Percentiles rank a stretch among this genome's conserved stretches.
Conservation (phyloP, 2,888 invertebrate species). For the Drosophila dives region DNA sequence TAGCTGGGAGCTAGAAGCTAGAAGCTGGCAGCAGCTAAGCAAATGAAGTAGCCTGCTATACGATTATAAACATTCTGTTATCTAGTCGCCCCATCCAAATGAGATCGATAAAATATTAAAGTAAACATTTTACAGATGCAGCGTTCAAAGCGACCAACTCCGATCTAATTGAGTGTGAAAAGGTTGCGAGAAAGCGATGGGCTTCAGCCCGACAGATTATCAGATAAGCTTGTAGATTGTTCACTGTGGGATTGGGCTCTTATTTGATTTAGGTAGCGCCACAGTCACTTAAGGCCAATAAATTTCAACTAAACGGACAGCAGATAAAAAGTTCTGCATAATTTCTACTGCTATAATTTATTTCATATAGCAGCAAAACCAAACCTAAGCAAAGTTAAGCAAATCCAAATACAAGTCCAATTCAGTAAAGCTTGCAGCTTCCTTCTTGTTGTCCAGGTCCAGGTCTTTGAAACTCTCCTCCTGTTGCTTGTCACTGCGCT, state of each 20-base stretch:
- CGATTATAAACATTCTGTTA: conserved; percentile 28
- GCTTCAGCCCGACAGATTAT: conserved; percentile 27
- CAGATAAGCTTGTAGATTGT: conserved; percentile 10
- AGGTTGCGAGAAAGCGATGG: conserved; percentile 32
- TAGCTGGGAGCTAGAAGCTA: conserved; percentile 33
- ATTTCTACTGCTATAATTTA: conserved; percentile 80
- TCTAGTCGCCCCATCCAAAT: conserved; percentile 66
- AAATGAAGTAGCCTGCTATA: conserved; percentile 59
- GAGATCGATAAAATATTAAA: conserved; percentile 75
- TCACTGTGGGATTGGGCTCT: conserved; percentile 1
- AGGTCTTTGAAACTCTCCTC: conserved; percentile 17
- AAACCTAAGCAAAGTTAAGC: conserved; percentile 13
- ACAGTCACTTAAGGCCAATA: conserved; percentile 59
- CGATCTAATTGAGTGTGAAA: conserved; percentile 80
- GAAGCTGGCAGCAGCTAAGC: conserved; percentile 29
- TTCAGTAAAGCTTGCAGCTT: conserved; percentile 31
- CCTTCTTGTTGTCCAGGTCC: conserved; percentile 13
- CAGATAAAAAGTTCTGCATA: conserved; percentile 73
- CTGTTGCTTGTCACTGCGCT: conserved; percentile 28
- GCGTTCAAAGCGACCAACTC: conserved; percentile 38
- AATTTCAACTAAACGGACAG: conserved; percentile 71
- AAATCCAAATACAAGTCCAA: conserved; percentile 17
- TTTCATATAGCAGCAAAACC: conserved; percentile 50
- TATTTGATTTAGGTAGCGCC: conserved; percentile 60
- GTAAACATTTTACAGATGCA: conserved; percentile 67